Conservation (phyloP, 2,113 vertebrate genomes). For the Polypterus bichir region DNA sequence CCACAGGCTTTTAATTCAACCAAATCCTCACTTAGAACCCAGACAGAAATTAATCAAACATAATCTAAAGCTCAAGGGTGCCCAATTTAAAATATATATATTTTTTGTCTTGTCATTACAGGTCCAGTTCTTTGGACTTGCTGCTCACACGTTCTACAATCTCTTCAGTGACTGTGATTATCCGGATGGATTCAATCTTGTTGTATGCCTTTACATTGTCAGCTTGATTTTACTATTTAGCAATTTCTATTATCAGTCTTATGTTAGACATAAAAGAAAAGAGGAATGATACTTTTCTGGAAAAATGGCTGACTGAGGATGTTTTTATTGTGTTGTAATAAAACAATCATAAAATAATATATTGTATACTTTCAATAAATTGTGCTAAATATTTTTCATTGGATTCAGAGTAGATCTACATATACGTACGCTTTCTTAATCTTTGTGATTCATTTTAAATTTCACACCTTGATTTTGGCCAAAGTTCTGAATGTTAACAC, state of each 20-base stretch:
- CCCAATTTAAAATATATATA: too few relatives aligned
- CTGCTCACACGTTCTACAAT: constrained; percentile 40
- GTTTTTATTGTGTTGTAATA: too few relatives aligned
- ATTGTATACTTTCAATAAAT: too few relatives aligned
- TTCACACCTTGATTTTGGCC: background rate
- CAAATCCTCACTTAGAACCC: too few relatives aligned
- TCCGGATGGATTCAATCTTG: constrained; percentile 33
- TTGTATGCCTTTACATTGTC: constrained; percentile 37
- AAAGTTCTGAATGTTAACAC: background rate
- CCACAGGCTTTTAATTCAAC: too few relatives aligned
- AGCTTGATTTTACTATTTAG: constrained; percentile 46
- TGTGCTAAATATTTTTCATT: too few relatives aligned
- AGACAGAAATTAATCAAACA: too few relatives aligned
- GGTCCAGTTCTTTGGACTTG: constrained; percentile 47
- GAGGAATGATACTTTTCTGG: constrained; percentile 19
- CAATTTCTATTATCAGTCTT: constrained; percentile 41
- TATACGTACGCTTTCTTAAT: too few relatives aligned
- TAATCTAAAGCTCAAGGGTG: too few relatives aligned
- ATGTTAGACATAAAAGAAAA: constrained; percentile 30
- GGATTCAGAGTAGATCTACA: too few relatives aligned
- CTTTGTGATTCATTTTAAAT: background rate
- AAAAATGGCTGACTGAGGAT: too few relatives aligned
- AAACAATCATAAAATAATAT: too few relatives aligned
- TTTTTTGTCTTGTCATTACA: constrained; percentile 22
- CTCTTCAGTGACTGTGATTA: constrained; percentile 45